These are phyloP conservation scores for Antheraea assamensis DNA, from an alignment of 2,888 invertebrate genomes.

Conservation along the genomic window DNA sequence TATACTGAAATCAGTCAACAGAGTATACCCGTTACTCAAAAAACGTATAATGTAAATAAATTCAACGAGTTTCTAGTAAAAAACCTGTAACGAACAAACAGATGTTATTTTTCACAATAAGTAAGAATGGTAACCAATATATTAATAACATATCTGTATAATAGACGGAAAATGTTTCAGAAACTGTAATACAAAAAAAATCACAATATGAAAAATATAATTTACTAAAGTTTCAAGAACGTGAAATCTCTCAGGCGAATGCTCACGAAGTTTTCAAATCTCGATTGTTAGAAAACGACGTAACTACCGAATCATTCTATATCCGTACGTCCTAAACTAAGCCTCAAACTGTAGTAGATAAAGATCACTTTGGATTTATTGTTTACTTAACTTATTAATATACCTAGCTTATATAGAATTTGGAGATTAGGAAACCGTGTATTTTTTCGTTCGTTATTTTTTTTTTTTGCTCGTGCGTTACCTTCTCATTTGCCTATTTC, in stretches of 20 bases:
- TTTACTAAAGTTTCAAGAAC: constrained; percentile 20
- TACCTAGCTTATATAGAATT: constrained; percentile 70
- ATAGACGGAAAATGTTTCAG: too few relatives aligned
- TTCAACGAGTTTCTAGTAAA: too few relatives aligned
- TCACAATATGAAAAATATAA: constrained; percentile 1
- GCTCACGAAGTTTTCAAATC: constrained; percentile 70
- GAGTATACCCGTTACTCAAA: too few relatives aligned
- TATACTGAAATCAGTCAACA: too few relatives aligned
- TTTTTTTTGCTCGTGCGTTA: constrained; percentile 37
- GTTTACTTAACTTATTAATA: constrained; percentile 71
- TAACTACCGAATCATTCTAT: constrained; percentile 47
- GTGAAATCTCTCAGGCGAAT: constrained; percentile 31
- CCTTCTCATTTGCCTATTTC: constrained; percentile 37
- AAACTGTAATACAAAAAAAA: background rate
- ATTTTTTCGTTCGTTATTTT: constrained; percentile 51
- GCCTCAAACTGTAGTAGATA: constrained; percentile 28
- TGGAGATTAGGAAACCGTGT: constrained; percentile 73
- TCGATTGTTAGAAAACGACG: constrained; percentile 51
- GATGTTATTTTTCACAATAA: too few relatives aligned
- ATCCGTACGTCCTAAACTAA: constrained; percentile 29
- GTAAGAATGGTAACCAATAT: too few relatives aligned
- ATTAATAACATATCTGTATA: too few relatives aligned
- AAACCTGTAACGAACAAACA: too few relatives aligned
- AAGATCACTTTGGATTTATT: constrained; percentile 35
- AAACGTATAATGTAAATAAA: too few relatives aligned